These are phyloP conservation scores for Zelleria hepariella DNA, from an alignment of 2,888 invertebrate species.

Conservation along the genomic window DNA sequence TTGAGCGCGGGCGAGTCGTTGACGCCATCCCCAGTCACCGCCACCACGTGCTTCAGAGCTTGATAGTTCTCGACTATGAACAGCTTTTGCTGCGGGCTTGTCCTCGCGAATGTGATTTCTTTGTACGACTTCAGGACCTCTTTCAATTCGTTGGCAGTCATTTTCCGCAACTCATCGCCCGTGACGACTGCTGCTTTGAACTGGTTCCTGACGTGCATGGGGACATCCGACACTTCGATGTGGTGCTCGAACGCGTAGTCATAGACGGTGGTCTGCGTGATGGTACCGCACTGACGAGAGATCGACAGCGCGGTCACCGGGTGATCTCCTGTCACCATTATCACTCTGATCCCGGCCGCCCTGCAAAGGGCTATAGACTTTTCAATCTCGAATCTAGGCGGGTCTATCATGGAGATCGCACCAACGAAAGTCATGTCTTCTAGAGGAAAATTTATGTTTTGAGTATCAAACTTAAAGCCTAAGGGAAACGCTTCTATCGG, in stretches of 20 bases:
- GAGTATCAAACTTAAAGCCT: slow-evolving; percentile 71
- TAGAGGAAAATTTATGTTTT: slow-evolving; percentile 77
- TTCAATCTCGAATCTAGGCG: slow-evolving; percentile 76
- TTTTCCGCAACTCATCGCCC: slow-evolving; percentile 71
- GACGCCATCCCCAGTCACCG: slow-evolving; percentile 91
- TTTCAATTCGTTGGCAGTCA: slow-evolving; percentile 70
- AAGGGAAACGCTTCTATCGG: slow-evolving; percentile 62
- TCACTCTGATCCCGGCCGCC: slow-evolving; percentile 79
- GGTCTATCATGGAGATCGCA: slow-evolving; percentile 80
- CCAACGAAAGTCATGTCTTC: slow-evolving; percentile 73
- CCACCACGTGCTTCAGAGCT: slow-evolving; percentile 82
- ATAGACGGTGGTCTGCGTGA: slow-evolving; percentile 75
- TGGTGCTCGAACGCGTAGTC: slow-evolving; percentile 78
- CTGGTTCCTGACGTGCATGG: slow-evolving; percentile 51
- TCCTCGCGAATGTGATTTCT: slow-evolving; percentile 83
- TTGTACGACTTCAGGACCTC: slow-evolving; percentile 70
- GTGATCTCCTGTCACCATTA: slow-evolving; percentile 83
- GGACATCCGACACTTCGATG: slow-evolving; percentile 65
- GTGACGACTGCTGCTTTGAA: slow-evolving; percentile 54
- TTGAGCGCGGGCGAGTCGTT: slow-evolving; percentile 91
- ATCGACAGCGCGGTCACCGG: slow-evolving; percentile 82
- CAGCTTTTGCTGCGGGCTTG: slow-evolving; percentile 78
- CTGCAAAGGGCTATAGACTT: slow-evolving; percentile 77
- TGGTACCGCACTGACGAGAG: slow-evolving; percentile 77
- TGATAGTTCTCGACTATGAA: slow-evolving; percentile 85